phyloP scores from a whole-genome alignment of 2,888 invertebrate species.

The Callyntrura guangdongensis region DNA sequence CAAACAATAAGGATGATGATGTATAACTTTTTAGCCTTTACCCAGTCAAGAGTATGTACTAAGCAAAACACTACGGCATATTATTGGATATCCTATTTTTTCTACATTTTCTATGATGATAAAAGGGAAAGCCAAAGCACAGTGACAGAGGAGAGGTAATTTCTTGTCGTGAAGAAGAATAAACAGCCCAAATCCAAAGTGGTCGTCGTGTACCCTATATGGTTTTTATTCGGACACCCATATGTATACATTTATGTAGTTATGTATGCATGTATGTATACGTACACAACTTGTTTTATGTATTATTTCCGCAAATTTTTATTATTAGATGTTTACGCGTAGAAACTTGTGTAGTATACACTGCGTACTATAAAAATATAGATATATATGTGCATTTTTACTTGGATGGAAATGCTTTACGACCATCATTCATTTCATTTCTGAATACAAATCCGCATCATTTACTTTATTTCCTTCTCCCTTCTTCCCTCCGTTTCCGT shows the following conservation, averaged over 20 bases:
- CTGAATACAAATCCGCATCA: conserved; percentile 79
- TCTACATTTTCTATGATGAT: too few relatives aligned
- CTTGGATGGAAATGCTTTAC: conserved; percentile 71
- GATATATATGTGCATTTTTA: conserved; percentile 17
- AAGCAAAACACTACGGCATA: too few relatives aligned
- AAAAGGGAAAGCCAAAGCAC: too few relatives aligned
- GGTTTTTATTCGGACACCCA: conserved; percentile 5
- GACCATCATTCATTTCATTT: conserved; percentile 79
- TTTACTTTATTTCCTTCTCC: conserved; percentile 78
- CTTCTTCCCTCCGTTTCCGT: conserved; percentile 78
- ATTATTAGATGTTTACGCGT: neutral
- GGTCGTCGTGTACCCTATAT: neutral
- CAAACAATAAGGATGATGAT: neutral
- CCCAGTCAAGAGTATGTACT: too few relatives aligned
- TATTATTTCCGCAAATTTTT: neutral
- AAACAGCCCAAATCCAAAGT: too few relatives aligned
- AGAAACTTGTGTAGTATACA: neutral
- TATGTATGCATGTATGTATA: too few relatives aligned
- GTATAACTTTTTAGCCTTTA: neutral
- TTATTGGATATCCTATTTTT: too few relatives aligned
- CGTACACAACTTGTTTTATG: neutral
- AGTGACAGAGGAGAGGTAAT: too few relatives aligned
- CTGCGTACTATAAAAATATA: neutral
- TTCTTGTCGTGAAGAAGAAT: too few relatives aligned
- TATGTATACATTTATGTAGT: too few relatives aligned